Evolutionary conservation across 2,888 invertebrate genomes (phyloP).

Genomic region (Lycia hirtaria): DNA sequence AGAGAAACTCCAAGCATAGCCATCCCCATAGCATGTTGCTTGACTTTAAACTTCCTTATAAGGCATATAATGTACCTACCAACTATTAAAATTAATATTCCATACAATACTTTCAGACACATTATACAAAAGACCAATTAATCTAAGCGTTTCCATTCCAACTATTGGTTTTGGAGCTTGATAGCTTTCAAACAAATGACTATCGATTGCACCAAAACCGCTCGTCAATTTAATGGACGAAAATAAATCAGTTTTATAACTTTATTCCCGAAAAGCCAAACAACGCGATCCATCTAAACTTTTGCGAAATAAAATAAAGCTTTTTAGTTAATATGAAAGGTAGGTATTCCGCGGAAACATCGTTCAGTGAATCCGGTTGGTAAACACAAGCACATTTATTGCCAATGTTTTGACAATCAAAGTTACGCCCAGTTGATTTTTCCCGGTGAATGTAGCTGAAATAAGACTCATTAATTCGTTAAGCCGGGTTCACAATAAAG

Average conservation of each 20-base stretch:
- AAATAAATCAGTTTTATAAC: constrained; percentile 32
- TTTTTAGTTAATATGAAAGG: constrained; percentile 3
- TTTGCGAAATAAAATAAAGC: constrained; percentile 10
- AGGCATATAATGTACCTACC: too few relatives aligned
- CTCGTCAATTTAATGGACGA: constrained; percentile 22
- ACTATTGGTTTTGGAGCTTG: constrained; percentile 9
- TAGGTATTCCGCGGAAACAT: constrained; percentile 13
- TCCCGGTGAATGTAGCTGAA: constrained; percentile 39
- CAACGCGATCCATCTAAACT: constrained; percentile 20
- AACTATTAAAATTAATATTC: background rate
- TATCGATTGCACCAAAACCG: constrained; percentile 28
- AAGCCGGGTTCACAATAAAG: constrained; percentile 52
- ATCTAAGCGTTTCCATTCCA: constrained; percentile 4
- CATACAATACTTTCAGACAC: background rate
- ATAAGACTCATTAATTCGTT: constrained; percentile 53
- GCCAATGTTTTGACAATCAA: constrained; percentile 29
- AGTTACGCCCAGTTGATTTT: constrained; percentile 33
- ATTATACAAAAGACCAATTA: constrained; percentile 6
- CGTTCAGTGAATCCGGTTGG: constrained; percentile 20
- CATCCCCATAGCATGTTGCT: too few relatives aligned
- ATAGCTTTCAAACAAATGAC: constrained; percentile 29
- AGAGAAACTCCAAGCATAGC: too few relatives aligned
- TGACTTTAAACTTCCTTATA: too few relatives aligned
- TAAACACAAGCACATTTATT: constrained; percentile 23
- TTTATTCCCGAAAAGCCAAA: constrained; percentile 16